Evolutionary conservation across 2,113 vertebrate genomes (phyloP), one percentile per base, ranked within the genome.

Genomic region (Periophthalmus modestus): DNA sequence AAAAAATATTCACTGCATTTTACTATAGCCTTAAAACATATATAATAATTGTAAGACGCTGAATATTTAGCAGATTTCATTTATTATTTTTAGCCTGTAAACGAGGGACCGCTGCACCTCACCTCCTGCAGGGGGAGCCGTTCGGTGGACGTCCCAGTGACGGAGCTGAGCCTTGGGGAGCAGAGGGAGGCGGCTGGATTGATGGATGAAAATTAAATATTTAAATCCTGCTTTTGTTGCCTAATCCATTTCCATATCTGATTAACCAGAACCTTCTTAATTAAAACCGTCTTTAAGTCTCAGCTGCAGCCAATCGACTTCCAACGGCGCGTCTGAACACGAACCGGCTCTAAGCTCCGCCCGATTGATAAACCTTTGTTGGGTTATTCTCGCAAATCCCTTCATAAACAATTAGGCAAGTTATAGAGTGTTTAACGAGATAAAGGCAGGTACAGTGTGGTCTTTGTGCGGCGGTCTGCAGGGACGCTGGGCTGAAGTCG

Each of bases 401-500:
- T 86, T 87, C 50, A 85, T 90, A 92, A 92, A 93, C 89, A 92
- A 93, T 94, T 92, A 93, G 77, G 83, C 75, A 86, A 91, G 92
- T 92, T 89, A 91, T 89, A 87, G 85, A 86, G 78, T 89, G 89
- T 91, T 94, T 93, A 93, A 92, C 90, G 91, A 92, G 91, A 93
- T 93, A 90, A 91, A 88, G 85, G 77, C 74, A 89, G 90, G 92
- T 89, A 89, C 89, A 89, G 81, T 76, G 79, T 78, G 61, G 68
- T 79, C 89, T 86, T 92, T 92, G 90, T 89, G 86, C 84, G 78
- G 78, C 58, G 50, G 84, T 88, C 89, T 83, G 14, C 14, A 57
- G 90, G 90, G 91, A 91, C 73, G 36, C 0, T 0, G 18, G 75
- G 74, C 78, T 23, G 21, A 75, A 90, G 86, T 88, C 84, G 59